Evolutionary conservation across 2,888 invertebrate genomes (phyloP), one percentile per base, ranked within the genome.

Genomic region (Aphrophora alni): DNA sequence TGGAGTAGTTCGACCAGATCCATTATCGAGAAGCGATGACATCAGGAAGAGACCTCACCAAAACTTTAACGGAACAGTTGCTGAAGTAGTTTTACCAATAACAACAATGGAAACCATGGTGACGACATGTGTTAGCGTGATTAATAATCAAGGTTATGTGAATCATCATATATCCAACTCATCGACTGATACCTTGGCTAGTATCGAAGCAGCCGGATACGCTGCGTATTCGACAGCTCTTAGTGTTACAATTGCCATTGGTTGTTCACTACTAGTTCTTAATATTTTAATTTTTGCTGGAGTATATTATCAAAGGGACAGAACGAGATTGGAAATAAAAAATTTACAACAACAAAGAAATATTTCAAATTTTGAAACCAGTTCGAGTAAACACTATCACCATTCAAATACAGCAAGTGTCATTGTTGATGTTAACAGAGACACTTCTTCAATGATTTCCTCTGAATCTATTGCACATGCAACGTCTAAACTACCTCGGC

Each of bases 221-320:
- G 93, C 93, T 0, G 93, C 93, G 0, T 94, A 94, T 87, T 93
- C 93, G 12, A 94, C 94, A 0, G 94, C 94, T 0, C 88, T 95
- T 44, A 93, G 93, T 86, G 94, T 95, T 0, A 95, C 95, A 1
- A 94, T 95, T 82, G 95, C 95, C 17, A 94, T 95, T 75, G 95
- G 95, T 10, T 95, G 95, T 87, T 94, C 95, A 0, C 89, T 96
- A 78, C 90, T 96, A 76, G 94, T 95, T 84, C 89, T 96, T 38
- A 96, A 96, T 88, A 93, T 95, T 76, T 89, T 96, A 69, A 95
- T 96, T 86, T 95, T 95, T 87, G 95, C 95, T 76, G 95, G 95
- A 1, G 94, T 96, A 10, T 96, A 95, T 88, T 95, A 95, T 87
- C 95, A 96, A 87, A 88, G 93, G 77, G 93, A 93, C 86, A 94